Conservation (phyloP, 2,888 invertebrate genomes). For the Muschampia plurimacula region DNA sequence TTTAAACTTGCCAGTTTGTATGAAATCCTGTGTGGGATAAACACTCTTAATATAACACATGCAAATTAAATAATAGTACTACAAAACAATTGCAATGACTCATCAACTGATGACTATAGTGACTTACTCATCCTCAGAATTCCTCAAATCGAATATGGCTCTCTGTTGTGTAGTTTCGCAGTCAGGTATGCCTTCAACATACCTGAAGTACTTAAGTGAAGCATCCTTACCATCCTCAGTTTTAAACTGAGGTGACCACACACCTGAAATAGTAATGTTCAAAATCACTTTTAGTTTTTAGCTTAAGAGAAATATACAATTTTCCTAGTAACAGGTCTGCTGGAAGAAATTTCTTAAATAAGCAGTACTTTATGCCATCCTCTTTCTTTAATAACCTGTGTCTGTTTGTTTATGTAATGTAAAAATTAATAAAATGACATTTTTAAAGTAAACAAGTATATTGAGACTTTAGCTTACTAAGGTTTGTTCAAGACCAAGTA, state of each 20-base stretch:
- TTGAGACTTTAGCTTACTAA: too few species aligned
- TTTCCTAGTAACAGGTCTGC: too few species aligned
- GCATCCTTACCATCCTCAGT: slow-evolving; percentile 86
- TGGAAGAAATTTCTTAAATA: too few species aligned
- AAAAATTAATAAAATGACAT: too few species aligned
- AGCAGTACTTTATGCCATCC: too few species aligned
- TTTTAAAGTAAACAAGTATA: too few species aligned
- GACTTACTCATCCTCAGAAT: slow-evolving; percentile 86
- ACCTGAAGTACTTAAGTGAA: slow-evolving; percentile 84
- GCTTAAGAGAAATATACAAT: not conserved
- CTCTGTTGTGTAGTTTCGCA: slow-evolving; percentile 90
- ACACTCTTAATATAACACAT: not conserved
- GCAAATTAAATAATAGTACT: not conserved
- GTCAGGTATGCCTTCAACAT: slow-evolving; percentile 88
- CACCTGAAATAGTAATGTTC: slow-evolving; percentile 56
- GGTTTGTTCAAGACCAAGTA: too few species aligned
- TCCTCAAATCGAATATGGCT: slow-evolving; percentile 87
- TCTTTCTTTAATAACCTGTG: too few species aligned
- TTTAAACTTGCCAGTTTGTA: too few species aligned
- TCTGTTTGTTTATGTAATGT: too few species aligned
- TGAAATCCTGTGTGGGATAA: too few species aligned
- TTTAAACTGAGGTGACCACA: slow-evolving; percentile 88
- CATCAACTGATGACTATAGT: slow-evolving; percentile 13
- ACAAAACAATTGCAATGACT: slow-evolving; percentile 23
- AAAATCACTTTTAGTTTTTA: not conserved